phyloP scores from a whole-genome alignment of 2,113 vertebrate genomes.

The Narcine bancroftii region DNA sequence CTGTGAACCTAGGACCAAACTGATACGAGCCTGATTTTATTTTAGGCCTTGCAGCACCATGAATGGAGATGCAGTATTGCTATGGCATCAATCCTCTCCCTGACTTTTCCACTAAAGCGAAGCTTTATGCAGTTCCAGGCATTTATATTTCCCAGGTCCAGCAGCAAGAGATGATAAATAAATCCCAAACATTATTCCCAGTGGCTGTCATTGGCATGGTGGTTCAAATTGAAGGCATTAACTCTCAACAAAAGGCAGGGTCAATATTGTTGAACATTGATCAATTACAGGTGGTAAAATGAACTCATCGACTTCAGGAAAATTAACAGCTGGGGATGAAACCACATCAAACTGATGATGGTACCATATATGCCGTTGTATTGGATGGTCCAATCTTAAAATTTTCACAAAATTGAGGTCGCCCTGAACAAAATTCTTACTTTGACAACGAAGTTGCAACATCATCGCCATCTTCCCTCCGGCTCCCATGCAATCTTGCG shows the following conservation, averaged over 20 bases:
- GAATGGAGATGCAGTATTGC: not conserved
- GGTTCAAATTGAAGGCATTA: not conserved
- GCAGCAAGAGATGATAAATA: not conserved
- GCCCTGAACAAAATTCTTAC: no score
- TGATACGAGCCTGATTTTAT: not conserved
- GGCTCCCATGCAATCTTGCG: no score
- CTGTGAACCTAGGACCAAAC: not conserved
- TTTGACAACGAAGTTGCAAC: no score
- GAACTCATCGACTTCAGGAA: not conserved
- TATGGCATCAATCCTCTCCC: no score
- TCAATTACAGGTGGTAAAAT: not conserved
- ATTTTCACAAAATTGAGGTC: no score
- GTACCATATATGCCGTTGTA: no score
- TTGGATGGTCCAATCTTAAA: no score
- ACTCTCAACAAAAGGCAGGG: not conserved
- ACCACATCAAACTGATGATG: not conserved
- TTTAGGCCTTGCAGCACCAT: not conserved
- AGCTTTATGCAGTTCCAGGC: not conserved
- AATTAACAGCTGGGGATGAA: not conserved
- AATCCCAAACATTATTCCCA: not conserved
- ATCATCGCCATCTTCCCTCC: no score
- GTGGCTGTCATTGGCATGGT: not conserved
- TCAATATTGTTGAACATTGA: not conserved
- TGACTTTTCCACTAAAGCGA: no score
- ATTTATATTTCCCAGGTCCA: not conserved